Base-by-base conservation (phyloP, 2,888 invertebrate genomes). In the Drosophila anceps region DNA sequence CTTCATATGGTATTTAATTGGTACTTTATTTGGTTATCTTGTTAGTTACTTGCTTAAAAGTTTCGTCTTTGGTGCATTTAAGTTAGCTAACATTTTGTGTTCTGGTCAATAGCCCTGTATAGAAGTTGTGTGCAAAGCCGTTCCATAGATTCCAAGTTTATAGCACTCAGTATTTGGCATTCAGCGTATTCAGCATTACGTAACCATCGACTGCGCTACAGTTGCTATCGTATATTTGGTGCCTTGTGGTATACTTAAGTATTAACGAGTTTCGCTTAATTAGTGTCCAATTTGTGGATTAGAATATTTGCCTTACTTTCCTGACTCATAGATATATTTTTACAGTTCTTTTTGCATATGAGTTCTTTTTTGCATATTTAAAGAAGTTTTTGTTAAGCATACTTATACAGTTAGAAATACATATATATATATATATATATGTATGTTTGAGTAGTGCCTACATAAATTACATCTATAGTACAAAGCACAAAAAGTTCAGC, bases 401-500 rank as follows among this genome's bases (percentile, higher is more conserved):
- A 31, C 58, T 48, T 55, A 53, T 41, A 35, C 62, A 41, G 62
- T 74, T 55, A 61, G 59, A 69, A 50, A 75, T 71, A 72, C 59
- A 48, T 73, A 74, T 66, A 53, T 69, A 73, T 44, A 46, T 68
- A n/a, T n/a, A n/a, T n/a, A n/a, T n/a, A 72, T 66, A 53, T 69
- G 76, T 44, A 46, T 68, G 78, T 65, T 50, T 65, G 78, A 46
- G 66, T 65, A 87, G 86, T 75, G 83, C 65, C 80, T 85, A 90
- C 50, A 55, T 69, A 73, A 76, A 69, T 79, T 82, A 79, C 80
- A 79, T 65, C 78, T 79, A 81, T 58, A 82, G 83, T 84, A 74
- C 63, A 74, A 79, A 84, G 81, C 81, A 90, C 85, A 84, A 88
- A 64, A 79, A 84, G 83, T 88, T 85, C 84, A 90, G 90, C 86